Evolutionary conservation across 1,140 invertebrate species (phyloP).

Genomic region (Callitettix versicolor): DNA sequence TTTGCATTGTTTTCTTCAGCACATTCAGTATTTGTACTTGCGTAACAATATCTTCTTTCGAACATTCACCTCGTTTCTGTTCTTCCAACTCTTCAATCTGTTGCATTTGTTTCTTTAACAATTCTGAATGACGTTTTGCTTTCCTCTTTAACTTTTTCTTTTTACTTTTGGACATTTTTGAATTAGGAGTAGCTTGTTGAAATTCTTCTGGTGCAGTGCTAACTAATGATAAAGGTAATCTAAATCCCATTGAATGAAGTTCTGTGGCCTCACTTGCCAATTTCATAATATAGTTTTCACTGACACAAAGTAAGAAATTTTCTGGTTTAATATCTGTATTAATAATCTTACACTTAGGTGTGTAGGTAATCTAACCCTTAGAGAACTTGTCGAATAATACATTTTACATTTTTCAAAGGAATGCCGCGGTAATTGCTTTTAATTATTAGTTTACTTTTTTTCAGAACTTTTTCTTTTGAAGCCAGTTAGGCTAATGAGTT

Average conservation of each 20-base stretch:
- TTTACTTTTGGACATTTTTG: slow-evolving; percentile 95
- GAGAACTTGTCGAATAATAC: slow-evolving; percentile 89
- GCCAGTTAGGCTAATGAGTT: no score
- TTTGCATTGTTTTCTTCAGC: background rate
- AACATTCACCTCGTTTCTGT: background rate
- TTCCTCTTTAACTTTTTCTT: slow-evolving; percentile 98
- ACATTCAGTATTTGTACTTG: background rate
- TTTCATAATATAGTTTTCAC: slow-evolving; percentile 72
- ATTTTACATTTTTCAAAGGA: slow-evolving; percentile 85
- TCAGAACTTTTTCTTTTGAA: no score
- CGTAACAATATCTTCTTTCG: background rate
- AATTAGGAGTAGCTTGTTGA: slow-evolving; percentile 45
- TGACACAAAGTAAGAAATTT: slow-evolving; percentile 91
- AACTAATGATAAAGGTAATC: slow-evolving; percentile 78
- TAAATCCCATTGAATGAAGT: slow-evolving; percentile 75
- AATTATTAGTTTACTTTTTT: slow-evolving; percentile 97
- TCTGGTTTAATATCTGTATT: slow-evolving; percentile 99
- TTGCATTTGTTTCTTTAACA: slow-evolving; percentile 30
- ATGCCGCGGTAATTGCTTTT: slow-evolving; percentile 97
- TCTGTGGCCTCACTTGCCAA: slow-evolving; percentile 84
- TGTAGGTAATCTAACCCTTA: slow-evolving; percentile 96
- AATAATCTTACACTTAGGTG: slow-evolving; percentile 93
- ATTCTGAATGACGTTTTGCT: slow-evolving; percentile 83
- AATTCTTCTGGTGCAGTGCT: slow-evolving; percentile 87
- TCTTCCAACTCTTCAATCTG: slow-evolving; percentile 24